Percentiles rank a stretch among this genome's conserved stretches.
Evolutionary conservation across 2,113 vertebrate species (phyloP).

Genomic region (Trochalopteron elliotii): DNA sequence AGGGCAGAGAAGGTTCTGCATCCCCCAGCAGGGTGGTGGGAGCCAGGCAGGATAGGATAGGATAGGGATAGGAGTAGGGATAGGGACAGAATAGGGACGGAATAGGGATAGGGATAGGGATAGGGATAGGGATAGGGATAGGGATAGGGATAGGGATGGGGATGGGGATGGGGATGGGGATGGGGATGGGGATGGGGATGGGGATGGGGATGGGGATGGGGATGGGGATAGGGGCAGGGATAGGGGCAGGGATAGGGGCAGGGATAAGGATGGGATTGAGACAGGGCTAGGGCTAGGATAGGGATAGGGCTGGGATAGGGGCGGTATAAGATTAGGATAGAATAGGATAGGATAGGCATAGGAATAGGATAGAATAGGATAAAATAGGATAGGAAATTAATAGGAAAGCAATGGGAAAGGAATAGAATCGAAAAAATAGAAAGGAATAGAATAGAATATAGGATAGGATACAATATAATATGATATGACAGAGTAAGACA

Average conservation of each 20-base stretch:
- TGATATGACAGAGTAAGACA: neutral
- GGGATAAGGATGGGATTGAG: neutral
- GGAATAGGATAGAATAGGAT: neutral
- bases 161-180: no score
- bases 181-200: no score
- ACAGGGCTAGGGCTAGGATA: neutral
- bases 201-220: no score
- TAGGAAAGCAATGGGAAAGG: neutral
- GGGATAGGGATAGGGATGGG: no score
- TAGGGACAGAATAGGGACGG: no score
- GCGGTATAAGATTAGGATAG: neutral
- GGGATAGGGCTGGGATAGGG: no score
- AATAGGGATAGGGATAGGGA: no score
- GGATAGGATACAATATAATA: fast-evolving
- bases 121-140: neutral
- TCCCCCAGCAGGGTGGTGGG: neutral
- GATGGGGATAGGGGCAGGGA: no score
- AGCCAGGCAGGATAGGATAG: neutral
- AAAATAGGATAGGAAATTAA: no score
- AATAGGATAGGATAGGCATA: neutral
- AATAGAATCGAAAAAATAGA: no score
- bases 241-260: no score
- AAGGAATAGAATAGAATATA: no score
- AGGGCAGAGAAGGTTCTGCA: neutral
- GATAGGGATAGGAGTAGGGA: fast-evolving